Evolutionary conservation across 2,888 invertebrate genomes (phyloP), one percentile per base, ranked within the genome.

Genomic region (Drosophila maculinotata): DNA sequence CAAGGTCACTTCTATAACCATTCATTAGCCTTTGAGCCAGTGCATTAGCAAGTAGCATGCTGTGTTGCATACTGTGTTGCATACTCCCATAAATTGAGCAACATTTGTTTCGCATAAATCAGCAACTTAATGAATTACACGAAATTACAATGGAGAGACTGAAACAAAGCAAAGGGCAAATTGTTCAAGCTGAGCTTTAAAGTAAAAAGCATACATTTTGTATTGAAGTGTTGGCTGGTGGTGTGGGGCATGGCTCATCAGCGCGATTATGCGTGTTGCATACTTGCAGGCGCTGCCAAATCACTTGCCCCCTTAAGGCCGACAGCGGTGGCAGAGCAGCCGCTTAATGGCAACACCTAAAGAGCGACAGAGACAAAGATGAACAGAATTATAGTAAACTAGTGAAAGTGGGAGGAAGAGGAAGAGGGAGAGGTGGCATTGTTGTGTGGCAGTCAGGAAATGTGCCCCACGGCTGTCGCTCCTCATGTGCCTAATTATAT

Each of bases 401-500:
- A 49, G 8, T 14, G 8, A 12, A 6, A 26, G 7, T 23, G 31
- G 17, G 48, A 26, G 36, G 31, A 12, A 9, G 5, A 15, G 9
- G 3, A 17, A 0, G 5, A 10, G 35, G n/a, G n/a, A 7, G 9
- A 8, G n/a, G 8, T 69, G 38, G 10, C 52, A 52, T 62, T 67
- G 67, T 67, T 67, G 42, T 49, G 60, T 57, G 48, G 59, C 47
- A 48, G 42, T 42, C 39, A 71, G 79, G 63, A 83, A 80, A 78
- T 80, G 65, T 76, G 74, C 51, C 83, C 79, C 69, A 72, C 63
- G 77, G 79, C 81, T 51, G 35, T 52, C 14, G 58, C 83, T 72
- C 39, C 73, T 86, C 76, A 66, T 82, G 82, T 69, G 81, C 75
- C 88, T 85, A 83, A 88, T 87, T 88, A 83, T 83, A 81, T 88